phyloP scores from a whole-genome alignment of 2,113 vertebrate species.

The Notothenia coriiceps region DNA sequence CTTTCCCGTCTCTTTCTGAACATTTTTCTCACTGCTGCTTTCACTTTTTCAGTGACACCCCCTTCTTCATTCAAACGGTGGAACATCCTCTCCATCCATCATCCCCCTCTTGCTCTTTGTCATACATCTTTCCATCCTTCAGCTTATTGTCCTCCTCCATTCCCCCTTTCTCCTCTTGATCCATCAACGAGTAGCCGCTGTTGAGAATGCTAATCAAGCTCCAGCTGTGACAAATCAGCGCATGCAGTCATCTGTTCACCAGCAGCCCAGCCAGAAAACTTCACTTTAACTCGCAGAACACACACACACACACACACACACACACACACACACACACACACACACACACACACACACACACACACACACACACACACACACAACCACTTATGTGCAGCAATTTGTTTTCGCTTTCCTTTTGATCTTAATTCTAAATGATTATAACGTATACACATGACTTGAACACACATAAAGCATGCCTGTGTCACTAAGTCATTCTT shows the following conservation, averaged over 20 bases:
- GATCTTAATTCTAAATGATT: background rate
- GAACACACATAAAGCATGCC: slow-evolving; percentile 14
- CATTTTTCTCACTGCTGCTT: background rate
- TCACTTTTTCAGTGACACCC: background rate
- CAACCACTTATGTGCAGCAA: background rate
- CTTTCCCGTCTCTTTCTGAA: background rate
- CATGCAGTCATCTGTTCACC: slow-evolving; percentile 36
- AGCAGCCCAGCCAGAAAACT: slow-evolving; percentile 3
- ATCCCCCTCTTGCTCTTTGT: slow-evolving; percentile 29
- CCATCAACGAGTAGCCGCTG: slow-evolving; percentile 29
- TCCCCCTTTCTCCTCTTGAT: slow-evolving; percentile 13
- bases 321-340: background rate
- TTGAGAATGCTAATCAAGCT: slow-evolving; percentile 57
- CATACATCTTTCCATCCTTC: slow-evolving; percentile 13
- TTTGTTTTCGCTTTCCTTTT: background rate
- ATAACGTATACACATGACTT: background rate
- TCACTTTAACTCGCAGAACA: background rate
- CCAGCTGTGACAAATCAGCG: slow-evolving; percentile 60
- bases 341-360: background rate
- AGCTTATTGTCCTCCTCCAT: background rate
- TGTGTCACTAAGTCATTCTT: slow-evolving; percentile 20
- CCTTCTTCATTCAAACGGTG: background rate
- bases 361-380: background rate
- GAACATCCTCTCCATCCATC: slow-evolving; percentile 43
- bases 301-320: background rate